Percentiles rank a stretch among this genome's conserved stretches.
Evolutionary conservation across 2,888 invertebrate species (phyloP).

Genomic region (Drosophila monieri): DNA sequence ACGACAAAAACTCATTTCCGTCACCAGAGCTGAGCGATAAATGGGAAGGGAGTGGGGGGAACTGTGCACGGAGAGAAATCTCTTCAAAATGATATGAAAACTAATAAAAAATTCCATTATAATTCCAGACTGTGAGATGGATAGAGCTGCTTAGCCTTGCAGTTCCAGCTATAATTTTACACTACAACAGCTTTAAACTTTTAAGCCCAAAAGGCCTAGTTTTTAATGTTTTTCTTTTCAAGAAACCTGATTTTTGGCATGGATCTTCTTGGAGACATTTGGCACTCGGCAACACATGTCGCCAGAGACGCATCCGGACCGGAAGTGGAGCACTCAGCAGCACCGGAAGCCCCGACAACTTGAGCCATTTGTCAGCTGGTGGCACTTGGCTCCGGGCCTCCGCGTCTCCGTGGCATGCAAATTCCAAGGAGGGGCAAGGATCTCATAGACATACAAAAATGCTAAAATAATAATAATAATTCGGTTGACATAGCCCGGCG

Average conservation of each 20-base stretch:
- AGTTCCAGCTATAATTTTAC: background rate
- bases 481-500: slow-evolving; percentile 57
- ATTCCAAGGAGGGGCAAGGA: background rate
- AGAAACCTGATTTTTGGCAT: slow-evolving; percentile 30
- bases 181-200: too few relatives aligned
- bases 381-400: slow-evolving; percentile 20
- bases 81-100: background rate
- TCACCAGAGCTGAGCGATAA: slow-evolving; percentile 72
- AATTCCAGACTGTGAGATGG: background rate
- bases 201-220: background rate
- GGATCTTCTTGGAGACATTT: slow-evolving; percentile 35
- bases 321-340: slow-evolving; percentile 67
- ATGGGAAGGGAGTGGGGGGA: slow-evolving; percentile 45
- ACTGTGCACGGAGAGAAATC: slow-evolving; percentile 11
- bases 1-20: slow-evolving; percentile 79
- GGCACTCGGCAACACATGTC: slow-evolving; percentile 35
- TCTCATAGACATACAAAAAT: slow-evolving; percentile 35
- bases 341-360: slow-evolving; percentile 57
- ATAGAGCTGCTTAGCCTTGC: background rate
- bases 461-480: slow-evolving; percentile 55
- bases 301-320: slow-evolving; percentile 55
- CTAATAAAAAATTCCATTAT: background rate
- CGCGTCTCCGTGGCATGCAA: slow-evolving; percentile 22
- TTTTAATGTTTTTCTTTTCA: background rate
- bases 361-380: slow-evolving; percentile 59